Evolutionary conservation across 2,888 invertebrate genomes (phyloP).

Genomic region (Tridacna gigas): DNA sequence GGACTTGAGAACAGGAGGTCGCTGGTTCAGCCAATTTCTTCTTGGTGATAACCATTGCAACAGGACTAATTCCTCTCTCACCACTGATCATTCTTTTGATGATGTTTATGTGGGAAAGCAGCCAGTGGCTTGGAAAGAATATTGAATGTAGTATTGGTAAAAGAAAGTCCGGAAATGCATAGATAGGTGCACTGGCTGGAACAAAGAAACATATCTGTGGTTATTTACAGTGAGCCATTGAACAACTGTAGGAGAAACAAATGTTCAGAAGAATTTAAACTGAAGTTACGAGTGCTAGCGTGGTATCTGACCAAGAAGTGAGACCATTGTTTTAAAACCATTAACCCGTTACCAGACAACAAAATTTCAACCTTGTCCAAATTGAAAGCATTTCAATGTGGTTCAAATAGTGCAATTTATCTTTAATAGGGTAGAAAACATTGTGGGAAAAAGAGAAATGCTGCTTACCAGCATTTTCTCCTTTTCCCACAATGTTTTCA

Average conservation of each 20-base stretch:
- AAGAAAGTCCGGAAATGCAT: too few species aligned
- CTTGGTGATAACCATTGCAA: too few species aligned
- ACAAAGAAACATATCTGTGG: too few species aligned
- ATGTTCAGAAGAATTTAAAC: not conserved
- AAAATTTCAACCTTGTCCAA: not conserved
- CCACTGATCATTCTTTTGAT: too few species aligned
- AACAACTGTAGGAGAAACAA: not conserved
- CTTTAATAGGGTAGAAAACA: not conserved
- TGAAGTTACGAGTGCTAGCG: slow-evolving; percentile 6
- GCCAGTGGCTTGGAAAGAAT: too few species aligned
- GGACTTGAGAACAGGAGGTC: too few species aligned
- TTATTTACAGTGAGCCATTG: not conserved
- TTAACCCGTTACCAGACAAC: not conserved
- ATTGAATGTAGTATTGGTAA: too few species aligned
- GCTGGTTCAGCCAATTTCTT: too few species aligned
- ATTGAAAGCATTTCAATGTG: not conserved
- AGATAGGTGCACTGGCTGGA: too few species aligned
- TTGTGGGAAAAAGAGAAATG: not conserved
- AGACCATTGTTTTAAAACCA: not conserved
- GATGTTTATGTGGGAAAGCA: too few species aligned
- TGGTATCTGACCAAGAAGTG: slow-evolving; percentile 15
- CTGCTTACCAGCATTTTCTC: not conserved
- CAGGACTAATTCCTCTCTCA: too few species aligned
- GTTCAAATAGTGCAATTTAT: too few species aligned
- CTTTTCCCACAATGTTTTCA: not conserved